Evolutionary conservation across 2,888 invertebrate genomes (phyloP).

Genomic region (Epinotia brunnichana): DNA sequence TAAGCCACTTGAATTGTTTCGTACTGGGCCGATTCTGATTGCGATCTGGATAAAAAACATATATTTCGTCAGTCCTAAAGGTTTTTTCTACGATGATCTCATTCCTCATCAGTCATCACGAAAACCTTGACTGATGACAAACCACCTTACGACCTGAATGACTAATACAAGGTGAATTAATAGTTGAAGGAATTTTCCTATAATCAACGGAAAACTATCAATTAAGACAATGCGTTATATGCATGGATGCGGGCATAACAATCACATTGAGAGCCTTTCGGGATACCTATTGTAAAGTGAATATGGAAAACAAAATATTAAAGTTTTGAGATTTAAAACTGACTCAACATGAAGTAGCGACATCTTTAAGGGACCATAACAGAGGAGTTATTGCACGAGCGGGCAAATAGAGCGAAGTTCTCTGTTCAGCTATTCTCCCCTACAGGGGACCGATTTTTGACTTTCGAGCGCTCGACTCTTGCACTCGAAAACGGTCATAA

Average conservation of each 20-base stretch:
- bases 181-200: slow-evolving; percentile 22
- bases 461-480: too few species aligned
- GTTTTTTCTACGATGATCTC: slow-evolving; percentile 8
- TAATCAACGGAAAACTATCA: slow-evolving; percentile 4
- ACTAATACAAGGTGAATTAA: neutral
- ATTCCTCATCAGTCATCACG: neutral
- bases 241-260: neutral
- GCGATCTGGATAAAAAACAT: neutral
- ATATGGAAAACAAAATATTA: too few species aligned
- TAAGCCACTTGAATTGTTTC: too few species aligned
- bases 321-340: too few species aligned
- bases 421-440: too few species aligned
- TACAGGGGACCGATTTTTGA: too few species aligned
- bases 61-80: neutral
- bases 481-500: too few species aligned
- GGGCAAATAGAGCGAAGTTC: too few species aligned
- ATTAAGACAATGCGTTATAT: slow-evolving; percentile 4
- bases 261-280: neutral
- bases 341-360: too few species aligned
- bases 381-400: too few species aligned
- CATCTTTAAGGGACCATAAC: too few species aligned
- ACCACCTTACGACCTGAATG: slow-evolving; percentile 6
- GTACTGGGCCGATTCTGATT: too few species aligned
- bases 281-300: neutral
- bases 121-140: slow-evolving; percentile 17